Evolutionary conservation across 2,113 vertebrate species (phyloP).

Genomic region (Tachysurus fulvidraco): DNA sequence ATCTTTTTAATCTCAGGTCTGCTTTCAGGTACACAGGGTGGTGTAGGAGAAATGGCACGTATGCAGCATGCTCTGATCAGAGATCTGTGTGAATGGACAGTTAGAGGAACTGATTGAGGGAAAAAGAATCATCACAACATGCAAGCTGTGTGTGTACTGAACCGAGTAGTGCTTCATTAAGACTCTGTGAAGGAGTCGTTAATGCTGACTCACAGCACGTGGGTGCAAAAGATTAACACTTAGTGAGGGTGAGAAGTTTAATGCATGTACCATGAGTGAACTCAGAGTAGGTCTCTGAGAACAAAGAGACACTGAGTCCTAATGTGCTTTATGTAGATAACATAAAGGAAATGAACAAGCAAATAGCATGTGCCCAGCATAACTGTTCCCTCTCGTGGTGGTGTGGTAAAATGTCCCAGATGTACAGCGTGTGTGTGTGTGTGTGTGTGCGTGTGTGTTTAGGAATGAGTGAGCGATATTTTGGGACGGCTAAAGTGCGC

Average conservation of each 20-base stretch:
- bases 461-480: constrained; percentile 75
- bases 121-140: not conserved
- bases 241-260: not conserved
- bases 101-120: not conserved
- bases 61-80: not conserved
- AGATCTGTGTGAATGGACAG: not conserved
- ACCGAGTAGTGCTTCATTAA: not conserved
- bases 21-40: not conserved
- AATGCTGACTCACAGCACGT: not conserved
- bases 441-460: constrained; percentile 47
- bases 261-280: not conserved
- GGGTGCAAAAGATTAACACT: not conserved
- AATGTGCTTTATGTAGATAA: not conserved
- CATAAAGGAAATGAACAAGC: not conserved
- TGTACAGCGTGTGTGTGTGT: not conserved
- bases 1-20: not conserved
- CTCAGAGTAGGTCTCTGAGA: not conserved
- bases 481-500: constrained; percentile 82
- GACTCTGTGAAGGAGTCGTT: not conserved
- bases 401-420: not conserved
- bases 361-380: no score
- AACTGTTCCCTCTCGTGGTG: not conserved
- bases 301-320: not conserved
- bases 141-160: not conserved
- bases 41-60: not conserved